Evolutionary conservation across 1,140 invertebrate genomes (phyloP), one percentile per base, ranked within the genome.

Genomic region (Wiebesia pumilae): DNA sequence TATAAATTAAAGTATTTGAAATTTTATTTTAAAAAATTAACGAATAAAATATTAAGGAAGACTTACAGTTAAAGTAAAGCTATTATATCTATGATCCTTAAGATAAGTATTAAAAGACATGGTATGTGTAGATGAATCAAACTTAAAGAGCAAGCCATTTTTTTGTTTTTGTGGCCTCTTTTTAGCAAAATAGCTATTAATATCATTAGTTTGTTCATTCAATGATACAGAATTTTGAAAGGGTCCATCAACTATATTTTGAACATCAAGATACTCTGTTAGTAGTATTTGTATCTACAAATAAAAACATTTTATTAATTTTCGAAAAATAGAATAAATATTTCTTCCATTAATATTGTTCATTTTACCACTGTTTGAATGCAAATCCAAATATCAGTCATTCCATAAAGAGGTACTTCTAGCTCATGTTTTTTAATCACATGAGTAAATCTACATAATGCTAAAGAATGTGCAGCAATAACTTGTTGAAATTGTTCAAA

Each of bases 381-480:
- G 90, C 97, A 97, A 54, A 95, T 96, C 98, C 98, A 98, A 88
- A 98, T 97, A 93, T 98, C 97, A 27, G 96, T 95, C 89, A 97
- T 96, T 88, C 96, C 96, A 93, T 98, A 98, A 7, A 96, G 91
- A 67, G 94, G 94, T 6, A 95, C 91, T 87, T 95, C 94, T 35
- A 94, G 88, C 58, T 94, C 93, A 89, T 96, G 94, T 81, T 94
- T 94, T 90, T 95, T 94, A 51, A 93, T 93, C 62, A 95, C 94
- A 86, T 95, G 91, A 65, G 95, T 94, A 85, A 97, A 95, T 89
- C 95, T 94, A 33, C 94, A 94, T 7, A 97, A 91, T 27, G 97
- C 93, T 51, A 94, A 91, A 67, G 95, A 91, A 91, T 98, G 97
- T 30, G 96, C 95, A 71, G 94, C 92, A n/a, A 96, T 96, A 47